These are phyloP conservation scores for Lepidostoma basale DNA, from an alignment of 1,140 invertebrate genomes.

Conservation along the genomic window DNA sequence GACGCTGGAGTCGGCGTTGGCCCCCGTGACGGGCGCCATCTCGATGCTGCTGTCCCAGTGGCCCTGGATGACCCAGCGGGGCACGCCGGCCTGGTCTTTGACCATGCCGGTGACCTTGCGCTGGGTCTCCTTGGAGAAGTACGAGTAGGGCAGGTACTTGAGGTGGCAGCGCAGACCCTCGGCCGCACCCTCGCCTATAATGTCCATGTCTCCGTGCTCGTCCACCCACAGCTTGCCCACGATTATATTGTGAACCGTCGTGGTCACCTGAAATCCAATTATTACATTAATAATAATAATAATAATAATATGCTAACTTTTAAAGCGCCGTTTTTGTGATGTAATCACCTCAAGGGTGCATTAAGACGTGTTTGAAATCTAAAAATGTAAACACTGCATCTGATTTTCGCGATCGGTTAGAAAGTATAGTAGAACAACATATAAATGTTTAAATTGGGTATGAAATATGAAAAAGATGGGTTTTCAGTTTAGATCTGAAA, in stretches of 20 bases:
- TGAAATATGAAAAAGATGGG: no score
- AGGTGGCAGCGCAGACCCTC: slow-evolving; percentile 93
- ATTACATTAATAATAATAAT: not conserved
- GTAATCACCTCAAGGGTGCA: no score
- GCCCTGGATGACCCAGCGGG: slow-evolving; percentile 80
- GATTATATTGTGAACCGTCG: slow-evolving; percentile 99
- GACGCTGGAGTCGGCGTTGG: slow-evolving; percentile 79
- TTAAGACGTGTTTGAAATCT: no score
- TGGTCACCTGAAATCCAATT: slow-evolving; percentile 74
- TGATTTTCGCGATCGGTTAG: no score
- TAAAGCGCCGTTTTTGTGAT: no score
- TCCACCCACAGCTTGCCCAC: slow-evolving; percentile 99
- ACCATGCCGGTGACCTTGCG: slow-evolving; percentile 84
- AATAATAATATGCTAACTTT: no score
- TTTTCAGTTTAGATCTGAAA: no score
- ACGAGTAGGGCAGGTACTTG: slow-evolving; percentile 96
- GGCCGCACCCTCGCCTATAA: slow-evolving; percentile 73
- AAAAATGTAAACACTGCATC: no score
- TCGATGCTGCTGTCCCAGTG: slow-evolving; percentile 97
- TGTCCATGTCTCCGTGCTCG: slow-evolving; percentile 99
- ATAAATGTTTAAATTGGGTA: no score
- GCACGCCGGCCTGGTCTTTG: slow-evolving; percentile 69
- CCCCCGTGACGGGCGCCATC: slow-evolving; percentile 86
- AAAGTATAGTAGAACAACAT: no score
- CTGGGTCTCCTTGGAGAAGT: slow-evolving; percentile 94